Percentiles rank a stretch among this genome's conserved stretches.
Evolutionary conservation across 2,113 vertebrate species (phyloP).

Genomic region (Trematomus loennbergii): DNA sequence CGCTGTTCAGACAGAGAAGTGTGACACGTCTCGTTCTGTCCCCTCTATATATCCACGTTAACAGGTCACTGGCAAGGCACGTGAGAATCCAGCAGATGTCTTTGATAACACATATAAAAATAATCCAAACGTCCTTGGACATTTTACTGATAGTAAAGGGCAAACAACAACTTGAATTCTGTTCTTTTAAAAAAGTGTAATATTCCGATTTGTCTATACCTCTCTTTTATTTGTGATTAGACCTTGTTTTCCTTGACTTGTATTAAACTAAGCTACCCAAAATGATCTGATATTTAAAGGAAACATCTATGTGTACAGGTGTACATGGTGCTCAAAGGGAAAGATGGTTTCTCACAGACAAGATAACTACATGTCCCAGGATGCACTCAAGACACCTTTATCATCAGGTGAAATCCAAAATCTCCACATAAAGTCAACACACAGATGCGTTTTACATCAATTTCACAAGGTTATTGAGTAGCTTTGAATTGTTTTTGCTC

Average conservation of each 20-base stretch:
- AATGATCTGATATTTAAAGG: not conserved
- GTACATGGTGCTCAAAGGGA: slow-evolving; percentile 83
- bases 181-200: not conserved
- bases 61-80: not conserved
- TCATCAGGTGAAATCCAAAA: too few species aligned
- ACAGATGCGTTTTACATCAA: too few species aligned
- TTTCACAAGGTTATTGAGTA: too few species aligned
- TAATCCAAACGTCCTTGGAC: not conserved
- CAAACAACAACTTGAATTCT: not conserved
- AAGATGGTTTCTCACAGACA: slow-evolving; percentile 83
- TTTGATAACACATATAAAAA: not conserved
- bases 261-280: not conserved
- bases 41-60: too few species aligned
- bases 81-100: slow-evolving; percentile 15
- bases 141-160: not conserved
- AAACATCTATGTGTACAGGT: slow-evolving; percentile 74
- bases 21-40: too few species aligned
- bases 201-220: too few species aligned
- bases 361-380: too few species aligned
- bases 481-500: too few species aligned
- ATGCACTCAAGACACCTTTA: too few species aligned
- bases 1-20: too few species aligned
- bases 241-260: not conserved
- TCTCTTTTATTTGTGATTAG: too few species aligned
- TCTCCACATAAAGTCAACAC: too few species aligned